Conservation (phyloP, 2,888 invertebrate genomes). For the Eupithecia abbreviata region DNA sequence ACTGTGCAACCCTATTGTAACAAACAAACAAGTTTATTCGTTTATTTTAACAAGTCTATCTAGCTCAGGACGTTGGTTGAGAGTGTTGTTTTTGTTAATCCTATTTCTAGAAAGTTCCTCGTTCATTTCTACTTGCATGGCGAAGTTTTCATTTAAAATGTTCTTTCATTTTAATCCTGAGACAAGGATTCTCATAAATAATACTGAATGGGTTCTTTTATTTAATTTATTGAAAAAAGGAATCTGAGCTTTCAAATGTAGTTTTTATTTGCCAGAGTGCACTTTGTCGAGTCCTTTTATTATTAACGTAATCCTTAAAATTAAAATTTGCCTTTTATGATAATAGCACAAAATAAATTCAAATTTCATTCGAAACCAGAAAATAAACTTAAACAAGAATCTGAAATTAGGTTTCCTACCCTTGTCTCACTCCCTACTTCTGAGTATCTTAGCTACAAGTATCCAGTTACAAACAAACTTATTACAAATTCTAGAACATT, state of each 20-base stretch:
- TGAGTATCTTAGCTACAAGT: background rate
- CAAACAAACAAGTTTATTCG: background rate
- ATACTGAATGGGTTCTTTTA: background rate
- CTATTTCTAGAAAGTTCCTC: background rate
- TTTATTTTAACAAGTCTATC: background rate
- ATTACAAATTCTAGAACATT: background rate
- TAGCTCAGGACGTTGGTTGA: background rate
- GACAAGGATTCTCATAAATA: background rate
- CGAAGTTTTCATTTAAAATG: background rate
- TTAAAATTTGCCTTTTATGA: background rate
- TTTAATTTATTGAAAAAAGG: background rate
- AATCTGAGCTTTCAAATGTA: background rate
- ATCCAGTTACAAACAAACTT: background rate
- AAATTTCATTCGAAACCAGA: background rate
- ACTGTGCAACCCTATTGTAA: background rate
- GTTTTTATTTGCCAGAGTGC: background rate
- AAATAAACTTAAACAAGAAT: background rate
- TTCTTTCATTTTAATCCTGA: background rate
- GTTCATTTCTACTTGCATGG: background rate
- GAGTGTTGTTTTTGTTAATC: slow-evolving; percentile 1
- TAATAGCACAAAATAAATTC: background rate
- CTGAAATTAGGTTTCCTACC: background rate
- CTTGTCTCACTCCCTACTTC: background rate
- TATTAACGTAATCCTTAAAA: background rate
- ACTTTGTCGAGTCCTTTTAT: background rate